Base-by-base conservation (phyloP, 2,113 vertebrate genomes). In the Neolamprologus sp. region DNA sequence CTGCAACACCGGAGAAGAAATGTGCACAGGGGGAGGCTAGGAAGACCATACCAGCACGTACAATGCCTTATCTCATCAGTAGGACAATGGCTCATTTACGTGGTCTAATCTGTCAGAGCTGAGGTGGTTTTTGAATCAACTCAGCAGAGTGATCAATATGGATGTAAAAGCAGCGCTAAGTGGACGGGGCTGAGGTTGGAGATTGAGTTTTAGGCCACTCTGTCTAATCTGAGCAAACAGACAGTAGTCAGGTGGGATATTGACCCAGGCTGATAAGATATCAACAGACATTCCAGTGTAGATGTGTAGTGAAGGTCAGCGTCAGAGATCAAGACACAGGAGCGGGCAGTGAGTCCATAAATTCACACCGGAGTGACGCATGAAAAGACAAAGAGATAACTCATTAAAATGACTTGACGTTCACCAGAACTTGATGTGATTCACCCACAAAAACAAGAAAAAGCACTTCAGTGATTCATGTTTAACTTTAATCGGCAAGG, bases 211-310 rank as follows among this genome's bases (percentile, higher is more conserved):
- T 21, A 4, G 37, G 23, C 81, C 85, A 80, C 49, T 58, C 51
- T 63, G 33, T 81, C 33, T 78, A 86, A 54, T 84, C 75, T 63
- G 63, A 82, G 58, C 84, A 93, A 92, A 94, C 91, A 91, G 88
- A 87, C 86, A 75, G 80, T 51, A 42, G 84, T 86, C 68, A 57
- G 78, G 81, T 79, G 58, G 86, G 83, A 30, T 89, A 84, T 93
- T 92, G 91, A 92, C 84, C 80, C 57, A 40, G 53, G 45, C 79
- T 87, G 93, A 95, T 95, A 94, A 82, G 80, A 57, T 91, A 93
- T 92, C 92, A 85, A 85, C 13, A 17, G 63, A 78, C 94, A 93
- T 95, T 94, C 90, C 89, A 81, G 81, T 57, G 87, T 85, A 82
- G 88, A 82, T 54, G 79, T 86, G 85, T 73, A 55, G 80, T 83